Conservation (phyloP, 2,888 invertebrate genomes). For the Polyommatus iphigenia region DNA sequence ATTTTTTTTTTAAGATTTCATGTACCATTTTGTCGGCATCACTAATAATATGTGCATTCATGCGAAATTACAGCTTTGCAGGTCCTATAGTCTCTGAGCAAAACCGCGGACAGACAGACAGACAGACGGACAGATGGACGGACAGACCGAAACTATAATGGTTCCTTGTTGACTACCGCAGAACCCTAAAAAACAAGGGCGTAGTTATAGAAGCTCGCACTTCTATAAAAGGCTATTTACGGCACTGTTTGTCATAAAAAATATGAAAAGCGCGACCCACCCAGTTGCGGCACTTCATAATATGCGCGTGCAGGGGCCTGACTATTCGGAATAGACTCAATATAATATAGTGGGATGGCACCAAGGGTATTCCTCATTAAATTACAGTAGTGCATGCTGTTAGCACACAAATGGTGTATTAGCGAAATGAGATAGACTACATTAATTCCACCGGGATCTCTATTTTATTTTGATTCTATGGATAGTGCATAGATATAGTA, state of each 20-base stretch:
- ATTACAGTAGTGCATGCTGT: constrained; percentile 8
- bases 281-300: background rate
- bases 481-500: constrained; percentile 20
- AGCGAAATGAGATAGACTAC: constrained; percentile 22
- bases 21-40: too few species aligned
- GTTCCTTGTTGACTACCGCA: too few species aligned
- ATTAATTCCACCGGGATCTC: constrained; percentile 28
- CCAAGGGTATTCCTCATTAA: constrained; percentile 13
- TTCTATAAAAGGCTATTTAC: too few species aligned
- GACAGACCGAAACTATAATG: too few species aligned
- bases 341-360: background rate
- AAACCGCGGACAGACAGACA: too few species aligned
- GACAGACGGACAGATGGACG: too few species aligned
- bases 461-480: constrained; percentile 31
- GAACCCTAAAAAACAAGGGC: too few species aligned
- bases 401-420: constrained; percentile 22
- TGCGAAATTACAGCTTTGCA: too few species aligned
- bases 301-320: background rate
- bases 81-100: too few species aligned
- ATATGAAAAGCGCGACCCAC: background rate
- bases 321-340: background rate
- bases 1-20: too few species aligned
- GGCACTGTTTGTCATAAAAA: background rate
- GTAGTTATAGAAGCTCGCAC: too few species aligned
- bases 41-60: too few species aligned